A percentile compares a stretch with the other conserved stretches of the same genome.
Conservation (phyloP, 2,888 invertebrate species). For the Eupelmus urozonus region DNA sequence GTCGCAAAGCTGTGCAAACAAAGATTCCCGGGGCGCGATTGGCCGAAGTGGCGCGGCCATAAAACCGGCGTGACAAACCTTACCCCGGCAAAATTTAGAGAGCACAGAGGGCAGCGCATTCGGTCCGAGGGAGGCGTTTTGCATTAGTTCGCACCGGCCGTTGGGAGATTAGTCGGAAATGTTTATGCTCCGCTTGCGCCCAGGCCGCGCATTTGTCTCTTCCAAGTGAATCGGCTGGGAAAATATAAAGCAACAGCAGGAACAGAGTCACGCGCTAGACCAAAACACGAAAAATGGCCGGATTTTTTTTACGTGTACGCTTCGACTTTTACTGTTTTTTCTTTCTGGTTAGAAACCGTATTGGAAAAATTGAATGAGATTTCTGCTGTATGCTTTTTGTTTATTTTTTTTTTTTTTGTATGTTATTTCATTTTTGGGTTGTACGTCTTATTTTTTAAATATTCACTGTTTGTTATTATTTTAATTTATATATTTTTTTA, state of each 20-base stretch:
- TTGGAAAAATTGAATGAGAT: too few species aligned
- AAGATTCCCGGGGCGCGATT: conserved; percentile 3
- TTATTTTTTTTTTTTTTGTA: too few species aligned
- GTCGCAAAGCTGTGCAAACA: too few species aligned
- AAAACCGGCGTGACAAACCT: neutral
- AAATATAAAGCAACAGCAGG: conserved; percentile 14
- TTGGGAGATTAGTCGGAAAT: conserved; percentile 33
- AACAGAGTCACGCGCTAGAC: neutral
- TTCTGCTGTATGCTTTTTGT: too few species aligned
- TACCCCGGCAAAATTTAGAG: neutral
- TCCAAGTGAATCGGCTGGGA: conserved; percentile 23
- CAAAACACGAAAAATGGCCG: conserved; percentile 19
- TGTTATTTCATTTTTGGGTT: too few species aligned
- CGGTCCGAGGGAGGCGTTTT: neutral
- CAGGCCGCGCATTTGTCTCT: conserved; percentile 34
- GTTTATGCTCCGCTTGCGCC: conserved; percentile 31
- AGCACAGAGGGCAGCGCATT: neutral
- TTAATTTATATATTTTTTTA: too few species aligned
- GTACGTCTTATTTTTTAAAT: too few species aligned
- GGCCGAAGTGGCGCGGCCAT: neutral
- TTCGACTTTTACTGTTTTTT: neutral
- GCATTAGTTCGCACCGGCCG: conserved; percentile 19
- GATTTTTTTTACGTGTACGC: conserved; percentile 3
- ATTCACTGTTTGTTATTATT: too few species aligned
- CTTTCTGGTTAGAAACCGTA: neutral